phyloP scores from a whole-genome alignment of 1,140 invertebrate genomes.

The Euwallacea similis region DNA sequence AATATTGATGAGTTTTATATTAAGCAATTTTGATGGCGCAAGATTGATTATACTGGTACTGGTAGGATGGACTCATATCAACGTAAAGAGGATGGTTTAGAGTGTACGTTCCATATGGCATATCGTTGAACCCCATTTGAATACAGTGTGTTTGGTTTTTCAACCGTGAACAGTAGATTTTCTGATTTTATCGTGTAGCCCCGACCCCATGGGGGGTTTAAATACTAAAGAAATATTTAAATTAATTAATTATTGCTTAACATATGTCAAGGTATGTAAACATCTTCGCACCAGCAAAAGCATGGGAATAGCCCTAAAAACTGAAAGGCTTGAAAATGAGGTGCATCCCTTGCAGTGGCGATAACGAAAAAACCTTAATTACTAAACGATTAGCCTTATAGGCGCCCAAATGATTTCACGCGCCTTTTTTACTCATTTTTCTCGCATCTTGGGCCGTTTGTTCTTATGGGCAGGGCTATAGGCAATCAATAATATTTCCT shows the following conservation, averaged over 20 bases:
- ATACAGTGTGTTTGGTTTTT: neutral
- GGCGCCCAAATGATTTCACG: constrained; percentile 20
- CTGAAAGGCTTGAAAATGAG: neutral
- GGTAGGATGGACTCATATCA: neutral
- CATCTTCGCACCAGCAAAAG: too few relatives aligned
- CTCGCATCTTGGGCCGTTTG: constrained; percentile 17
- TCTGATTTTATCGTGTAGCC: neutral
- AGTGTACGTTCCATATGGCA: too few relatives aligned
- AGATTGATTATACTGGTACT: neutral
- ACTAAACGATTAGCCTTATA: constrained; percentile 28
- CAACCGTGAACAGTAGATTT: constrained; percentile 1
- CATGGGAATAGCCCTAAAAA: too few relatives aligned
- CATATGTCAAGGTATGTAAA: neutral
- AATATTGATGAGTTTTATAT: constrained; percentile 5
- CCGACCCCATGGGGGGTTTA: neutral
- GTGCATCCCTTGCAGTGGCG: neutral
- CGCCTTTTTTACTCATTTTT: constrained; percentile 33
- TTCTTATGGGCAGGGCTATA: constrained; percentile 34
- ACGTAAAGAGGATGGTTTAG: too few relatives aligned
- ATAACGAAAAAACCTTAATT: constrained; percentile 20
- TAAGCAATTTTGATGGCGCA: neutral
- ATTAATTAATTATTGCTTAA: neutral
- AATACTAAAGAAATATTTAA: neutral
- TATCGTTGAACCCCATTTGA: neutral
- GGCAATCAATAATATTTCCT: constrained; percentile 37